A percentile compares a stretch with the other conserved stretches of the same genome.
phyloP scores from a whole-genome alignment of 2,113 vertebrate genomes.

The Zosterops pallidus region DNA sequence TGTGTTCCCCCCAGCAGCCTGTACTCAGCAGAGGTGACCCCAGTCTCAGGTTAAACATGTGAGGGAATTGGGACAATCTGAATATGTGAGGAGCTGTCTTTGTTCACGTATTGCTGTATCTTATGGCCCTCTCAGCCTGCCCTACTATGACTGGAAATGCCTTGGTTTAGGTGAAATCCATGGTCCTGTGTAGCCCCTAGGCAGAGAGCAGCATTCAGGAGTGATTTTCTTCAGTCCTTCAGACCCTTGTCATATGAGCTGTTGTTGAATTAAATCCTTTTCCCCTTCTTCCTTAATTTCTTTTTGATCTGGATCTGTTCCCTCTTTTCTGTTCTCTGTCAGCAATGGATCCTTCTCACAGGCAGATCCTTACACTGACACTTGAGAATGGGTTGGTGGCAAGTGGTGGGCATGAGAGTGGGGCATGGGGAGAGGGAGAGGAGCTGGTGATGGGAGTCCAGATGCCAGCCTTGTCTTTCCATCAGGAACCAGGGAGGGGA shows the following conservation, averaged over 20 bases:
- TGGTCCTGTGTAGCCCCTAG: not conserved
- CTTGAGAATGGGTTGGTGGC: not conserved
- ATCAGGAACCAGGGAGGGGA: not conserved
- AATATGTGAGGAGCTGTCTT: not conserved
- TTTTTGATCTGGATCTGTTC: not conserved
- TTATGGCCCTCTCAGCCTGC: not conserved
- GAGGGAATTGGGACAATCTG: not conserved
- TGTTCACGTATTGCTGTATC: not conserved
- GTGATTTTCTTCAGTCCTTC: not conserved
- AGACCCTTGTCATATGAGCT: not conserved
- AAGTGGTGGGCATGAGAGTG: too few relatives aligned
- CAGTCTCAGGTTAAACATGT: not conserved
- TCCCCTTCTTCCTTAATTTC: not conserved
- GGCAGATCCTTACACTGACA: not conserved
- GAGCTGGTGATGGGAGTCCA: not conserved
- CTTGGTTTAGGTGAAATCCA: not conserved
- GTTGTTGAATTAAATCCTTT: not conserved
- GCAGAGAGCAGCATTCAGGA: not conserved
- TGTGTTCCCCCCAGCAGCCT: not conserved
- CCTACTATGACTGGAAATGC: not conserved
- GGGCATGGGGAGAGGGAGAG: rapidly evolving
- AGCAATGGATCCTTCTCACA: rapidly evolving
- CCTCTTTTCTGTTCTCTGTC: not conserved
- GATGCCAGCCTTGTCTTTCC: not conserved
- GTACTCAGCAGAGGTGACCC: not conserved